phyloP scores from a whole-genome alignment of 2,888 invertebrate species.

The Lutraria lutraria region DNA sequence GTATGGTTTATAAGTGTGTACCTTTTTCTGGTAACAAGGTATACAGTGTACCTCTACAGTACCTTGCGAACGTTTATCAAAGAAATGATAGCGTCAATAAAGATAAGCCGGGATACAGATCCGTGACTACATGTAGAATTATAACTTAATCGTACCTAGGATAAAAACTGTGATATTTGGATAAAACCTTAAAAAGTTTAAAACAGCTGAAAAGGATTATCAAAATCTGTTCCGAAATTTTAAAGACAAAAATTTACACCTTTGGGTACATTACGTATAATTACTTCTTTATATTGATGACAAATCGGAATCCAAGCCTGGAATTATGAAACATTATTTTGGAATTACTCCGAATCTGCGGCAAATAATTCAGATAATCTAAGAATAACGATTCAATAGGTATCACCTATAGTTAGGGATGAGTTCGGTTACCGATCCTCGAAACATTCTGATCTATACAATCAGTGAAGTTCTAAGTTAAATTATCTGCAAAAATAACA shows the following conservation, averaged over 20 bases:
- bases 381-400: neutral
- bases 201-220: neutral
- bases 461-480: neutral
- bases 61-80: neutral
- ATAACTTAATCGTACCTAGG: neutral
- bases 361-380: neutral
- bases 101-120: neutral
- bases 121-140: neutral
- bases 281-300: no score
- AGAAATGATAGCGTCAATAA: constrained; percentile 11
- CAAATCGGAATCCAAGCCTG: no score
- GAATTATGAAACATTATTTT: neutral
- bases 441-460: neutral
- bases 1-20: neutral
- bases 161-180: neutral
- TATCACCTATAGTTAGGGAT: neutral
- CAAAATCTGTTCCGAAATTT: neutral
- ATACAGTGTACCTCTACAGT: neutral
- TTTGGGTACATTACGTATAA: no score
- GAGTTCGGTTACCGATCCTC: neutral
- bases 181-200: neutral
- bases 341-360: neutral
- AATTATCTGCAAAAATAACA: neutral
- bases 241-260: no score
- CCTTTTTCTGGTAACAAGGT: neutral